phyloP scores from a whole-genome alignment of 1,140 invertebrate species.

The Bombus difficillimus region DNA sequence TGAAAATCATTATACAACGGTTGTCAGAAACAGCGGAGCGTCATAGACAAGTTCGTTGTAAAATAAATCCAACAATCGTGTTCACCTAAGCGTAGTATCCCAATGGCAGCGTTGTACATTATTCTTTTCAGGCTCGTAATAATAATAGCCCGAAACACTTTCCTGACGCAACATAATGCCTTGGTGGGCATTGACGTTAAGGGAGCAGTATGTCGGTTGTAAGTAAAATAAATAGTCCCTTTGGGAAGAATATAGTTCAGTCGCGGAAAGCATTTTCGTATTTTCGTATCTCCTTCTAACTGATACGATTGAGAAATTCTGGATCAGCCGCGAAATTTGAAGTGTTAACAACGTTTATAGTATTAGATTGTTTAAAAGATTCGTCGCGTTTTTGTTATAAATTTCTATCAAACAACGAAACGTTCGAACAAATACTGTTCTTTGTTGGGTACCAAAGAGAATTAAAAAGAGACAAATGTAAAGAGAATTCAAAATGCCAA shows the following conservation, averaged over 20 bases:
- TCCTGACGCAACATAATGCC: neutral
- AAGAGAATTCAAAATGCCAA: neutral
- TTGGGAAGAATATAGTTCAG: neutral
- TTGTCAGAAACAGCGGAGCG: neutral
- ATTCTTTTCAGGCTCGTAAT: constrained; percentile 31
- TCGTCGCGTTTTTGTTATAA: neutral
- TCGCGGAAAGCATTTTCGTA: neutral
- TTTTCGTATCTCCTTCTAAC: neutral
- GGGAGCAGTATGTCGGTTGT: neutral
- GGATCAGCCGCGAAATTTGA: too few relatives aligned
- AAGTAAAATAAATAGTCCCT: constrained; percentile 21
- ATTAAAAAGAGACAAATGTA: neutral
- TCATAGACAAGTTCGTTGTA: constrained; percentile 22
- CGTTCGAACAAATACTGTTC: too few relatives aligned
- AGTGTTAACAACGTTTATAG: neutral
- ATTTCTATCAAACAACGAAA: too few relatives aligned
- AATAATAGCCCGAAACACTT: constrained; percentile 23
- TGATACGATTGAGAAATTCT: neutral
- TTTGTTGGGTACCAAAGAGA: too few relatives aligned
- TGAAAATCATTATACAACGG: neutral
- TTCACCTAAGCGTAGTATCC: constrained; percentile 40
- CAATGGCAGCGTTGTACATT: constrained; percentile 7
- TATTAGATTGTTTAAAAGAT: neutral
- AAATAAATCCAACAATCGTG: constrained; percentile 47
- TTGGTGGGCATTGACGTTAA: neutral